A percentile compares a stretch with the other conserved stretches of the same genome.
Conservation (phyloP, 2,113 vertebrate genomes). For the Fregetta grallaria region DNA sequence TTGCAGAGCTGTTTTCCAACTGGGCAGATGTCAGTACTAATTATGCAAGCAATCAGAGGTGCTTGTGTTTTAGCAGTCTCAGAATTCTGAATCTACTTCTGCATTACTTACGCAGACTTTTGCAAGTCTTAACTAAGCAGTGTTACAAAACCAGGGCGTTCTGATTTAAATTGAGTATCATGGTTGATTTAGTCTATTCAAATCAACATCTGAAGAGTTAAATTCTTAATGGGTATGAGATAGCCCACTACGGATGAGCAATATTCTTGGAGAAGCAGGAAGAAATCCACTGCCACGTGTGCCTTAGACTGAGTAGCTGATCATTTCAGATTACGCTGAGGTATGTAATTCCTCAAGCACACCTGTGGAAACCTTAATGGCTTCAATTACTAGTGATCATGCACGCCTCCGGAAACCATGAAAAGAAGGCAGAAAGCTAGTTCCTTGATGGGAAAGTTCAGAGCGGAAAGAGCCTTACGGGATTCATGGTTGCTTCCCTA, state of each 20-base stretch:
- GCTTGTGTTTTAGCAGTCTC: not conserved
- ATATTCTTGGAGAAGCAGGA: not conserved
- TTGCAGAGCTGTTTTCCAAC: not conserved
- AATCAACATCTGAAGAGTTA: not conserved
- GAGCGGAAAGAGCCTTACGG: not conserved
- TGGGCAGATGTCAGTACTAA: not conserved
- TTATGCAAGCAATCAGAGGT: no score
- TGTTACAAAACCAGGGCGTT: not conserved
- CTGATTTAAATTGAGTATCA: not conserved
- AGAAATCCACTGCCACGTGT: not conserved
- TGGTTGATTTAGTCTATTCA: not conserved
- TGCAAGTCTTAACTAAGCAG: not conserved
- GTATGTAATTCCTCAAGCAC: slow-evolving; percentile 21
- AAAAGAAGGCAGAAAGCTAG: not conserved
- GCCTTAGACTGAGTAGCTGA: not conserved
- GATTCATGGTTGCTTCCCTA: fast-evolving
- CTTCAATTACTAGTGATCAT: not conserved
- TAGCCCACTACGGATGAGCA: not conserved
- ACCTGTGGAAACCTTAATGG: not conserved
- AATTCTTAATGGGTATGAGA: not conserved
- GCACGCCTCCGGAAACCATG: not conserved
- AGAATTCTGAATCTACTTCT: not conserved
- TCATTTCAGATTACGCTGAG: not conserved
- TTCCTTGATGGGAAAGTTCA: not conserved
- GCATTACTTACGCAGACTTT: not conserved